Base-by-base conservation (phyloP, 2,797 vertebrate species). In the Monodelphis domestica region DNA sequence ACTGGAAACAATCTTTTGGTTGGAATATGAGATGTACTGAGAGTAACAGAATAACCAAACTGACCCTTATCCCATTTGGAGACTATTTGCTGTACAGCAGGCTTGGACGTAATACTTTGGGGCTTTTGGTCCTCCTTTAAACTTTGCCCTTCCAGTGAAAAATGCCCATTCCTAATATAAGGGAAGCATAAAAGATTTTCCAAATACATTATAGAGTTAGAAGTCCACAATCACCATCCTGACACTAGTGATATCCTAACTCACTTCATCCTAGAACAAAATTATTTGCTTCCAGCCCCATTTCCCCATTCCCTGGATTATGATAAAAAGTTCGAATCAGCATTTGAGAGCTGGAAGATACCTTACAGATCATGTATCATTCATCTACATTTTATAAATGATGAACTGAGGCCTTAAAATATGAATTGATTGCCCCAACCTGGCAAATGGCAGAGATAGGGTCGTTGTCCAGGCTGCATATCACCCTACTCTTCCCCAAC, bases 1-100 rank as follows among this genome's bases (percentile, higher is more conserved):
- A 92, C n/a, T 90, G 93, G 94, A 95, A 95, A 91, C 12, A 89
- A 54, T 93, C 88, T 94, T 91, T 12, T 53, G 91, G 84, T 89
- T 87, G 17, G 84, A 95, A 89, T 21, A 14, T 11, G 55, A 89
- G n/a, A 52, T 89, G 88, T 30, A 70, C 54, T 57, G 84, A 28
- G 15, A 33, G 1, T 55, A 33, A 38, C 30, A 90, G 45, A 24
- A 63, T 54, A 50, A 92, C 78, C 63, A 87, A 78, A 15, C 10
- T 2, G 51, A 90, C 55, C 95, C 54, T 91, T 2, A 29, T 9
- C 7, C 55, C 54, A 53, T 30, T 1, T 38, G 53, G 12, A 10
- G 59, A 24, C 93, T 51, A 55, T 0, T 11, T 56, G n/a, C 52
- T 53, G 38, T 51, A 63, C 12, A 24, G 14, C 45, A 59, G 52